These are phyloP conservation scores for Motacilla alba DNA, from an alignment of 2,113 vertebrate genomes.

Conservation along the genomic window DNA sequence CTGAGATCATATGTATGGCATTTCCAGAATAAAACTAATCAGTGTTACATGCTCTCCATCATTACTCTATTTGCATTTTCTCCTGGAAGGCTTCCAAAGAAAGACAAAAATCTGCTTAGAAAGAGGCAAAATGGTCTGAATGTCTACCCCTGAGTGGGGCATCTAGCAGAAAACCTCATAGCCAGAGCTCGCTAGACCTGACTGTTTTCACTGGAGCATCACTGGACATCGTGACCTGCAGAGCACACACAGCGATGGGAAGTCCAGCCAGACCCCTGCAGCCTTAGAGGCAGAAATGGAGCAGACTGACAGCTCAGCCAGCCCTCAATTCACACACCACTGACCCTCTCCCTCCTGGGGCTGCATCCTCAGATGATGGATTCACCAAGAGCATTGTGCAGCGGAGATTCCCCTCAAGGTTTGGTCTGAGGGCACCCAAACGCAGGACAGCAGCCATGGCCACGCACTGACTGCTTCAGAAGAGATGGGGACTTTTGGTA, in stretches of 20 bases:
- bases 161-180: not conserved
- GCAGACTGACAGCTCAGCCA: not conserved
- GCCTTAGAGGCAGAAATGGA: not conserved
- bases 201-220: not conserved
- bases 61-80: constrained; percentile 46
- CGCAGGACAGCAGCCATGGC: not conserved
- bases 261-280: not conserved
- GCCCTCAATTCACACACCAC: not conserved
- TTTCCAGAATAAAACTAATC: constrained; percentile 50
- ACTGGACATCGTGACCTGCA: rapidly evolving
- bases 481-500: not conserved
- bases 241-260: rapidly evolving
- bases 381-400: rapidly evolving
- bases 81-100: constrained; percentile 39
- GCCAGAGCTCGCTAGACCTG: not conserved
- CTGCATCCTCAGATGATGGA: not conserved
- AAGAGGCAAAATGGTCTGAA: not conserved
- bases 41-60: not conserved
- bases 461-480: not conserved
- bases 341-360: not conserved
- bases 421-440: not conserved
- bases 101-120: not conserved
- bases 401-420: not conserved
- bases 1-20: not conserved
- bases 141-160: not conserved